Evolutionary conservation across 2,797 vertebrate species (phyloP).

Genomic region (Pitangus sulphuratus): DNA sequence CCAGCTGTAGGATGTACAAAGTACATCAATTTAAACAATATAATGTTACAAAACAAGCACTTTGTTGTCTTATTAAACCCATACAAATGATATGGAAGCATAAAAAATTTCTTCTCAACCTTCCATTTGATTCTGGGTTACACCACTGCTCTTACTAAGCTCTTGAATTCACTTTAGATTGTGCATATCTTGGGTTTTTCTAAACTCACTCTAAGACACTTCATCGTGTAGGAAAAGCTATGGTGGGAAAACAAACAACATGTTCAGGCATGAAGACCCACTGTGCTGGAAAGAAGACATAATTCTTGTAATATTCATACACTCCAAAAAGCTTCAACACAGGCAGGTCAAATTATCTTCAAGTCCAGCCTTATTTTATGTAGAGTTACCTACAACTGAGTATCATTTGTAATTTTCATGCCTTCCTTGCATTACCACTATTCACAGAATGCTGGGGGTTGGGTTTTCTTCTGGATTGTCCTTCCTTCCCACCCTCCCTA

Average conservation of each 20-base stretch:
- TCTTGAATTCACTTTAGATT: neutral
- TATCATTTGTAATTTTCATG: neutral
- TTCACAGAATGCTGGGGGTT: neutral
- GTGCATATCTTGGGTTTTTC: neutral
- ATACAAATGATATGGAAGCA: fast-evolving
- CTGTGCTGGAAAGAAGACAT: neutral
- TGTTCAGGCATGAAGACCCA: neutral
- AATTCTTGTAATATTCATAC: neutral
- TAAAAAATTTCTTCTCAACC: neutral
- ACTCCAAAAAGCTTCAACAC: neutral
- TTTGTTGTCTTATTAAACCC: neutral
- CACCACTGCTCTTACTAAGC: neutral
- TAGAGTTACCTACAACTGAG: neutral
- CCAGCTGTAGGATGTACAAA: neutral
- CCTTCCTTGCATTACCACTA: neutral
- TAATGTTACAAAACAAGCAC: neutral
- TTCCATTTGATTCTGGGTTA: neutral
- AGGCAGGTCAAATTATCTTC: neutral
- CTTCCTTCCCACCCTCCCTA: neutral
- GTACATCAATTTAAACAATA: neutral
- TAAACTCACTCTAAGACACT: neutral
- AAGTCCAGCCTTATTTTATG: neutral
- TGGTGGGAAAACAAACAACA: neutral
- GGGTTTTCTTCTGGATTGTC: neutral
- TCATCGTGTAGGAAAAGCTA: neutral